These are phyloP conservation scores for Microcebus lehilahytsara DNA, from an alignment of 2,113 vertebrate species.

Conservation along the genomic window DNA sequence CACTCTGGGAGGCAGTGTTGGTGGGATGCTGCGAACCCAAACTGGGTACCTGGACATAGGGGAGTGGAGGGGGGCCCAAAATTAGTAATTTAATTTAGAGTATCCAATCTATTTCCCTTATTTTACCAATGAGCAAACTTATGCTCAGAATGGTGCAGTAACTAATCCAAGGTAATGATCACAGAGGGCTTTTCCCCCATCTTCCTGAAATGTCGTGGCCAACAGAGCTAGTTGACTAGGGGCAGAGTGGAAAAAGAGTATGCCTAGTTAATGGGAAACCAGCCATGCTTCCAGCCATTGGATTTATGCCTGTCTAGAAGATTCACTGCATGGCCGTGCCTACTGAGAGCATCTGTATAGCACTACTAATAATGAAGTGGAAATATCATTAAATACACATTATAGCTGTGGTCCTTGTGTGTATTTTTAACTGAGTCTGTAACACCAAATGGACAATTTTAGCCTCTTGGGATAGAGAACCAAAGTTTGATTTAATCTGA, in stretches of 20 bases:
- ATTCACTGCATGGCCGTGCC: neutral
- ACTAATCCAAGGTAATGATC: neutral
- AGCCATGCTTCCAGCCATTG: neutral
- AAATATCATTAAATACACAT: constrained; percentile 27
- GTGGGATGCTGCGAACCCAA: neutral
- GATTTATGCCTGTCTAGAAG: neutral
- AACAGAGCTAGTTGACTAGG: neutral
- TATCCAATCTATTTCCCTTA: neutral
- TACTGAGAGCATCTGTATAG: neutral
- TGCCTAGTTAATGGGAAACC: neutral
- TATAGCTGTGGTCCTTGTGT: neutral
- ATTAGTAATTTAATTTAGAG: neutral
- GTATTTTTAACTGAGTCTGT: neutral
- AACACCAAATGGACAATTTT: neutral
- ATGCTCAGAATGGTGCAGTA: neutral
- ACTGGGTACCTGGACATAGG: rapidly evolving
- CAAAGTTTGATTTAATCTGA: neutral
- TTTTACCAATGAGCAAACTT: neutral
- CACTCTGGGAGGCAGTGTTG: neutral
- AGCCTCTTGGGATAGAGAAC: neutral
- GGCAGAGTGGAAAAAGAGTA: neutral
- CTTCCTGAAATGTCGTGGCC: neutral
- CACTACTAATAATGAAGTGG: neutral
- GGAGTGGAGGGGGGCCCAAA: neutral
- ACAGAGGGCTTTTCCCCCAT: too few species aligned